These are phyloP conservation scores for Watsonalla cultraria DNA, from an alignment of 2,888 invertebrate species.

Conservation along the genomic window DNA sequence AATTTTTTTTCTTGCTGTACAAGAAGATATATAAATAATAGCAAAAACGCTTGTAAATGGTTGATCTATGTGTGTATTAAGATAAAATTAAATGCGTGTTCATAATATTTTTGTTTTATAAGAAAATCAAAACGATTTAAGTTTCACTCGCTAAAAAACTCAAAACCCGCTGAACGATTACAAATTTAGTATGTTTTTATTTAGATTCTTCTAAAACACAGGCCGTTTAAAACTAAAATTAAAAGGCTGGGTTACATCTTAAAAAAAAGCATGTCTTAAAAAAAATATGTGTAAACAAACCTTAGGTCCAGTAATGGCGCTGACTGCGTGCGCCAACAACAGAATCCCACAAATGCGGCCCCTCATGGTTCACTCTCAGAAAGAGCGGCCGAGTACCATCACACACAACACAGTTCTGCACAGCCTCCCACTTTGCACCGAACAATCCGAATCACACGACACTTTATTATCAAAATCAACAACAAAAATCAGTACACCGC, in stretches of 20 bases:
- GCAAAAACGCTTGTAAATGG: too few species aligned
- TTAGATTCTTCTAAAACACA: too few species aligned
- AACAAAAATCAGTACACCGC: constrained; percentile 4
- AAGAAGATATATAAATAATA: too few species aligned
- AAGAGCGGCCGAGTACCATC: constrained; percentile 71
- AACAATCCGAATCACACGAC: constrained; percentile 34
- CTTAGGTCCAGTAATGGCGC: constrained; percentile 73
- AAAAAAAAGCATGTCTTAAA: background rate
- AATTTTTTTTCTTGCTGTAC: too few species aligned
- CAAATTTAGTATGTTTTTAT: too few species aligned
- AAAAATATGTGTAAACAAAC: constrained; percentile 38
- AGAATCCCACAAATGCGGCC: constrained; percentile 59
- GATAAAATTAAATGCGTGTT: too few species aligned
- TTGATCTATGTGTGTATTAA: too few species aligned
- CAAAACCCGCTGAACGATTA: too few species aligned
- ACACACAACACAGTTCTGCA: constrained; percentile 55
- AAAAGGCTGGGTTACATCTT: background rate
- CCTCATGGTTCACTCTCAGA: constrained; percentile 71
- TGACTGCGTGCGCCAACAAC: constrained; percentile 69
- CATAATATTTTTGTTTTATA: too few species aligned
- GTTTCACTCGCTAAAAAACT: too few species aligned
- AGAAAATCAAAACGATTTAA: too few species aligned
- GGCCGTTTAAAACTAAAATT: background rate
- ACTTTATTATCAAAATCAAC: constrained; percentile 22
- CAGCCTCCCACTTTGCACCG: constrained; percentile 37